A percentile compares a stretch with the other conserved stretches of the same genome.
Conservation (phyloP, 2,113 vertebrate species). For the Caloenas nicobarica region DNA sequence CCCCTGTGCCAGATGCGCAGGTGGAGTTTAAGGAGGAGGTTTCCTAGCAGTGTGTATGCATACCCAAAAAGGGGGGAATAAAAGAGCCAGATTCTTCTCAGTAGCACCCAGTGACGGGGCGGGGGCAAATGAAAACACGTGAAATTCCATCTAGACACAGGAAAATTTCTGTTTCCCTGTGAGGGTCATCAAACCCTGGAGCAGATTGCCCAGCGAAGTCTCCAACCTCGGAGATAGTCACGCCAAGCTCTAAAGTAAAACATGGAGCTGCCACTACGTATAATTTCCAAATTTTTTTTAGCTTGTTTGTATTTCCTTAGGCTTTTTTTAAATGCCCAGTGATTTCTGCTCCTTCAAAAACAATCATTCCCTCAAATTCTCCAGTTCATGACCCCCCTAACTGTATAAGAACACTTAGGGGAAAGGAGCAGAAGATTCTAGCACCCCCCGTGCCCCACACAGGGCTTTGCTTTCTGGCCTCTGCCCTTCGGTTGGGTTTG, state of each 20-base stretch:
- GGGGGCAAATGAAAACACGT: neutral
- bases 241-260: neutral
- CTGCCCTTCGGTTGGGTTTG: no score
- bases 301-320: neutral
- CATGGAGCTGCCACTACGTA: neutral
- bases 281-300: neutral
- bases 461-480: no score
- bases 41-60: accelerated
- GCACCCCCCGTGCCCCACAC: no score
- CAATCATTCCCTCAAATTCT: neutral
- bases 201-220: neutral
- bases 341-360: neutral
- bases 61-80: neutral
- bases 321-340: neutral
- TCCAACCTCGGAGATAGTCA: neutral
- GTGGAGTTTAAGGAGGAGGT: no score
- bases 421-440: neutral
- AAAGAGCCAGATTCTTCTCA: neutral
- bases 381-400: neutral
- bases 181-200: neutral
- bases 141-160: neutral
- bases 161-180: neutral
- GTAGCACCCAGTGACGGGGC: neutral
- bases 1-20: accelerated
- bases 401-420: no score